Percentiles rank a stretch among this genome's conserved stretches.
Evolutionary conservation across 2,113 vertebrate species (phyloP).

Genomic region (Bubo scandiacus): DNA sequence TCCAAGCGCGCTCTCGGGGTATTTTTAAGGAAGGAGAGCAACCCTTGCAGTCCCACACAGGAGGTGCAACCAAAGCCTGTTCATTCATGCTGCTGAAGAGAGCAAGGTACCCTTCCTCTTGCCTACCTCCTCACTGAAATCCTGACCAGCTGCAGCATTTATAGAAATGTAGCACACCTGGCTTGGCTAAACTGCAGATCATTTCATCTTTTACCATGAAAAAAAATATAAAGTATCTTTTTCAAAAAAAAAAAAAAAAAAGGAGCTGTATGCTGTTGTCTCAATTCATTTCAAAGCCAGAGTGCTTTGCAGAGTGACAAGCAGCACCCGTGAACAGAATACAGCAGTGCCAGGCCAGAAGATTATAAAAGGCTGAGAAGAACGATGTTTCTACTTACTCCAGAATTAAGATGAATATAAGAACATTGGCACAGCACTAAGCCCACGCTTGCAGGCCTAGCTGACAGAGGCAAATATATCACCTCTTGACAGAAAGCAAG

Average conservation of each 20-base stretch:
- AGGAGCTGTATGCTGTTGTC: background rate
- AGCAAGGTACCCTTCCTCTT: no score
- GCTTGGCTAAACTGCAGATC: background rate
- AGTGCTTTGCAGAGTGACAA: background rate
- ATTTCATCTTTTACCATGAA: background rate
- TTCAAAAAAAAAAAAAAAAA: no score
- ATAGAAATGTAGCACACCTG: background rate
- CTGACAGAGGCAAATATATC: background rate
- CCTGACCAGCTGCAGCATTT: background rate
- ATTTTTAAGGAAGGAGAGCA: background rate
- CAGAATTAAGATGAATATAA: background rate
- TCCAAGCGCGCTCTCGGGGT: no score
- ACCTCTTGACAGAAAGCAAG: background rate
- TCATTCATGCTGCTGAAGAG: background rate
- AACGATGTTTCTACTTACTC: background rate
- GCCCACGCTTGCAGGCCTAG: background rate
- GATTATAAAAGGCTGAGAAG: background rate
- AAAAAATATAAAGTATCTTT: background rate
- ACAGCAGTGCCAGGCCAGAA: background rate
- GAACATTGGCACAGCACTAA: background rate
- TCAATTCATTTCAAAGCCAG: background rate
- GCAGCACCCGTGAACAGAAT: background rate
- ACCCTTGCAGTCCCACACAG: accelerated
- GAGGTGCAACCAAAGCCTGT: background rate
- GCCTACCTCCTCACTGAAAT: background rate